Evolutionary conservation across 37 sponge, comb jelly and placozoan genomes (phyloP), one percentile per base, ranked within the genome.

Genomic region (Theonella swinhoei): DNA sequence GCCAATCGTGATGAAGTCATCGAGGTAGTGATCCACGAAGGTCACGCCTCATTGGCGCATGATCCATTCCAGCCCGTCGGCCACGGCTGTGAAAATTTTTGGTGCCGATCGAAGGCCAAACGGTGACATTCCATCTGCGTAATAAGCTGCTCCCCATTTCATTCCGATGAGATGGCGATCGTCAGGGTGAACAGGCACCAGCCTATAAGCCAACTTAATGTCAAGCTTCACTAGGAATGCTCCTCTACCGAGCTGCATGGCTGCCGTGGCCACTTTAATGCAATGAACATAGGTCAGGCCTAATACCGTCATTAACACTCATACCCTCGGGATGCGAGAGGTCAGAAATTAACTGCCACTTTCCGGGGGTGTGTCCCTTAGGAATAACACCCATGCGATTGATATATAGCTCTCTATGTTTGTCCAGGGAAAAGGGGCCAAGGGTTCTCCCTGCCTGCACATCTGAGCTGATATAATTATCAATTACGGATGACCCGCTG

Each of bases 41-140:
- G n/a, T n/a, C n/a, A 70, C 82, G 22, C 70, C 82, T 17, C 38
- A 32, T 0, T 31, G 62, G 1, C 47, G 47, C 7, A 81, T 47
- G 7, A 25, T 43, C 82, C 82, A 81, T 23, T 69, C 72, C 0
- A 81, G 24, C 22, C 35, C 62, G 43, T 81, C 82, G 3, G 82
- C 82, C 20, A 81, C 59, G 11, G 82, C 82, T 17, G 32, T 81
- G 72, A 81, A 81, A n/a, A n/a, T n/a, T n/a, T n/a, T n/a, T n/a
- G n/a, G n/a, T n/a, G n/a, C n/a, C n/a, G n/a, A n/a, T n/a, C n/a
- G n/a, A n/a, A n/a, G n/a, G n/a, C n/a, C n/a, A n/a, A n/a, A n/a
- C n/a, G n/a, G n/a, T n/a, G n/a, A 38, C 64, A 39, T 35, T 64
- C 47, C 37, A 32, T 81, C 54, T 42, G 24, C 14, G 26, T 33